Conservation (phyloP, 2,797 vertebrate species). For the Synaphobranchus kaupii region DNA sequence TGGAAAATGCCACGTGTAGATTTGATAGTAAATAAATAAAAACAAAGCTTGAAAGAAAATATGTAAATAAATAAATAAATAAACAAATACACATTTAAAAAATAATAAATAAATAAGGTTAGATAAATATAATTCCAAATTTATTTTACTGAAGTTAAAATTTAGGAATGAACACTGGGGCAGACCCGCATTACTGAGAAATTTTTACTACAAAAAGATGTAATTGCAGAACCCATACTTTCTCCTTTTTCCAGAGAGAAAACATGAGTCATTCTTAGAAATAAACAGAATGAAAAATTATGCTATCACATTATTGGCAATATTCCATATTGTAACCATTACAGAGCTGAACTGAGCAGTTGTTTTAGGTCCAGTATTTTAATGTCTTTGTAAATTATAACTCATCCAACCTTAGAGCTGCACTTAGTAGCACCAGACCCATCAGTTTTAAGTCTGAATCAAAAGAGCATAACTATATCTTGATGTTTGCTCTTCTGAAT, state of each 20-base stretch:
- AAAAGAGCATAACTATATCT: constrained; percentile 48
- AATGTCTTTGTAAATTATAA: constrained; percentile 50
- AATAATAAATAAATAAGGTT: too few relatives aligned
- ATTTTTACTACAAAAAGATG: not conserved
- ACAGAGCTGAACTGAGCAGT: not conserved
- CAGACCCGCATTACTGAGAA: not conserved
- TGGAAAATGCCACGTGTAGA: too few relatives aligned
- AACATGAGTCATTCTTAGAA: not conserved
- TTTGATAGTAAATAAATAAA: too few relatives aligned
- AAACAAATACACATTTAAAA: too few relatives aligned
- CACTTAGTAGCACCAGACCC: constrained; percentile 51
- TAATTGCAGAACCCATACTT: not conserved
- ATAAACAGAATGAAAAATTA: not conserved
- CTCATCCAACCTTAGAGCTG: constrained; percentile 53
- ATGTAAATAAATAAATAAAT: too few relatives aligned
- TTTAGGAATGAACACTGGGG: not conserved
- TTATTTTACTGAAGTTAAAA: not conserved
- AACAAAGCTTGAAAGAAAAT: too few relatives aligned
- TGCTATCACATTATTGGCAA: not conserved
- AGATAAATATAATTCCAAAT: not conserved
- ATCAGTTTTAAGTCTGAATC: constrained; percentile 51
- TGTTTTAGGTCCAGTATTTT: not conserved
- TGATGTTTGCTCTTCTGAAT: constrained; percentile 56
- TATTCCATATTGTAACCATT: not conserved
- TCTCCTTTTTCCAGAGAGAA: not conserved